These are phyloP conservation scores for Drosophila rufa DNA, from an alignment of 1,140 invertebrate genomes.

Conservation along the genomic window DNA sequence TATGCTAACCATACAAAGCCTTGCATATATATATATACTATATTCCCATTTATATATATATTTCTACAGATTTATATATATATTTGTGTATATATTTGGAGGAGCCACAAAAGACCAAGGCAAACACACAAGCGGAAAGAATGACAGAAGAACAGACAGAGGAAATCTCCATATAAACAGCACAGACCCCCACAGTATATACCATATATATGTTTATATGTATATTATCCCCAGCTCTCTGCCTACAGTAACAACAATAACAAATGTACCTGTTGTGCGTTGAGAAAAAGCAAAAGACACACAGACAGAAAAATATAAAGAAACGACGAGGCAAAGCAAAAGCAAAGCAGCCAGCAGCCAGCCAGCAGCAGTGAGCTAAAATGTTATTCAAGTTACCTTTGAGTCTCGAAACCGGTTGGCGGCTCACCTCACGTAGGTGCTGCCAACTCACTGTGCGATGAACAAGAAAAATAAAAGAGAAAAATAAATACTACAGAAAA, in stretches of 20 bases:
- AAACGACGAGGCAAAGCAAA: slow-evolving; percentile 18
- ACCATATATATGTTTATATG: slow-evolving; percentile 18
- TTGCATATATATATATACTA: slow-evolving; percentile 19
- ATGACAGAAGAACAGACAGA: slow-evolving; percentile 52
- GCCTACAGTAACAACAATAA: slow-evolving; percentile 40
- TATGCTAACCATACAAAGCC: slow-evolving; percentile 43
- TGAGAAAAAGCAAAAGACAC: slow-evolving; percentile 44
- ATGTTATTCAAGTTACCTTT: slow-evolving; percentile 66
- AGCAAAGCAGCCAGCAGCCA: slow-evolving; percentile 6
- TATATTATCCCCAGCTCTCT: slow-evolving; percentile 17
- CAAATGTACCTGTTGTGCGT: slow-evolving; percentile 64
- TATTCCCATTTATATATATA: slow-evolving; percentile 31
- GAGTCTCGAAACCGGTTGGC: slow-evolving; percentile 52
- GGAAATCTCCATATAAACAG: slow-evolving; percentile 65
- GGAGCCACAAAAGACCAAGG: slow-evolving; percentile 58
- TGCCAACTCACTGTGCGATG: slow-evolving; percentile 51
- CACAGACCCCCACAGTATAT: slow-evolving; percentile 48
- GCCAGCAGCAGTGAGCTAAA: slow-evolving; percentile 28
- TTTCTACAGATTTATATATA: slow-evolving; percentile 36
- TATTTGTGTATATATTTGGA: slow-evolving; percentile 33
- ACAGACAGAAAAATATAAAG: slow-evolving; percentile 32
- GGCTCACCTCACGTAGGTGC: slow-evolving; percentile 56
- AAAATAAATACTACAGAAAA: slow-evolving; percentile 6
- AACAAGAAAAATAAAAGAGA: slow-evolving; percentile 28
- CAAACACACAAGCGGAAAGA: slow-evolving; percentile 51